Evolutionary conservation across 2,113 vertebrate genomes (phyloP).

Genomic region (Pseudorhombus dupliciocellatus): DNA sequence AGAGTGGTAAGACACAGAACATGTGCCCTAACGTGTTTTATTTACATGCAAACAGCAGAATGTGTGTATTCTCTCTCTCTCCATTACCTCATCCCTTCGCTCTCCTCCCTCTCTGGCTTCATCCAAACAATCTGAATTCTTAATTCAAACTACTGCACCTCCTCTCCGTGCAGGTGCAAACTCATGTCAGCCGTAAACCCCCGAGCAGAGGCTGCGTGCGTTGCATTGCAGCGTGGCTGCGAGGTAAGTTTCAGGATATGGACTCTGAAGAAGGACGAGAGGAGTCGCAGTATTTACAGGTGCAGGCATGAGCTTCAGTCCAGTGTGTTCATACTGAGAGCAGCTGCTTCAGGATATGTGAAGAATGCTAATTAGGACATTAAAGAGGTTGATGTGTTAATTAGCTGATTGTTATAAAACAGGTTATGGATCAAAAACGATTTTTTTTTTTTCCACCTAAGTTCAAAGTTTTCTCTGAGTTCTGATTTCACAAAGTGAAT

Average conservation of each 20-base stretch:
- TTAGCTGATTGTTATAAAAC: conserved; percentile 16
- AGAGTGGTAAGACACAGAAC: neutral
- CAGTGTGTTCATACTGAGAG: conserved; percentile 14
- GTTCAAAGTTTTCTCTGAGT: too few relatives aligned
- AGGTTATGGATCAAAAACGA: too few relatives aligned
- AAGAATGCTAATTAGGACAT: conserved; percentile 23
- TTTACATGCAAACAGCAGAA: neutral
- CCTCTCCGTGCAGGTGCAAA: conserved; percentile 5
- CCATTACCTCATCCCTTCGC: conserved; percentile 12
- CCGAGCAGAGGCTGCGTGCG: conserved; percentile 23
- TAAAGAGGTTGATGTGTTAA: conserved; percentile 26
- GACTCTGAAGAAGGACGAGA: conserved; percentile 40
- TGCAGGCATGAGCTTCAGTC: conserved; percentile 31
- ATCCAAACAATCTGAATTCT: conserved; percentile 54
- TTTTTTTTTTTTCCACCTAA: too few relatives aligned
- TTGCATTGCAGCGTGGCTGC: conserved; percentile 40
- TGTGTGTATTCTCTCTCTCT: neutral
- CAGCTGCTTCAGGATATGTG: conserved; percentile 8
- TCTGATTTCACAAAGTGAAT: neutral
- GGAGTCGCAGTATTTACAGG: conserved; percentile 47
- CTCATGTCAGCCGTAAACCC: conserved; percentile 12
- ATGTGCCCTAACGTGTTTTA: conserved; percentile 3
- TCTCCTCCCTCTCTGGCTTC: conserved; percentile 4
- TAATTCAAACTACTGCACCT: conserved; percentile 49
- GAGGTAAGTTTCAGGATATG: conserved; percentile 55